Conservation (phyloP, 2,113 vertebrate species). For the Shinisaurus crocodilurus region DNA sequence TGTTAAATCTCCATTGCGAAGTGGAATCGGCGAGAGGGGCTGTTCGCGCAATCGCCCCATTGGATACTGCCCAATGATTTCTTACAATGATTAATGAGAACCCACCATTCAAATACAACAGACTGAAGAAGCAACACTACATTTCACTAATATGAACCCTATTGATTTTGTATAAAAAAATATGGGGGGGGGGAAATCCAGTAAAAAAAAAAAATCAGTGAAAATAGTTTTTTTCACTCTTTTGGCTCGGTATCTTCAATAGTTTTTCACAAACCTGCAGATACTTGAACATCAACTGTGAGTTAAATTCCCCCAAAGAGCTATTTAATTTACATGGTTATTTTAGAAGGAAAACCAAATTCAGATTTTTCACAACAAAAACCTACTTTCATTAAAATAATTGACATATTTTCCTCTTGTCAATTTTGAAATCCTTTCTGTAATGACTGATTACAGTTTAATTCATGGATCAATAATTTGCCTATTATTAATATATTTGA, state of each 20-base stretch:
- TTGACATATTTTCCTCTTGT: not conserved
- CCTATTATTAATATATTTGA: constrained; percentile 38
- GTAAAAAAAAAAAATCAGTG: too few species aligned
- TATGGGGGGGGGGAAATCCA: too few species aligned
- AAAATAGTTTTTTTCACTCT: too few species aligned
- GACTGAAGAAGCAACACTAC: not conserved
- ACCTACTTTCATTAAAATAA: constrained; percentile 20
- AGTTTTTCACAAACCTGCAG: too few species aligned
- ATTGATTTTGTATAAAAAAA: too few species aligned
- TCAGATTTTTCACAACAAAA: constrained; percentile 18
- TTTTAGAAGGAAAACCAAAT: not conserved
- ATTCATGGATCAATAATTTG: constrained; percentile 48
- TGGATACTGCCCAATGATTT: not conserved
- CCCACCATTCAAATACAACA: not conserved
- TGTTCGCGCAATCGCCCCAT: too few species aligned
- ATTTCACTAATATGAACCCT: not conserved
- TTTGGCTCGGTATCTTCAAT: too few species aligned
- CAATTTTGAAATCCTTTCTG: constrained; percentile 13
- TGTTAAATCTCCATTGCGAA: too few species aligned
- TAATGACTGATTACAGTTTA: constrained; percentile 39
- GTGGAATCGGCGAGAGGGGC: too few species aligned
- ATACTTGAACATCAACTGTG: too few species aligned
- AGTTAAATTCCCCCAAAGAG: not conserved
- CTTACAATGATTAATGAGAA: not conserved
- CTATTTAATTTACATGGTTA: not conserved